phyloP scores from a whole-genome alignment of 2,797 vertebrate genomes.

The Meriones psammophilus region DNA sequence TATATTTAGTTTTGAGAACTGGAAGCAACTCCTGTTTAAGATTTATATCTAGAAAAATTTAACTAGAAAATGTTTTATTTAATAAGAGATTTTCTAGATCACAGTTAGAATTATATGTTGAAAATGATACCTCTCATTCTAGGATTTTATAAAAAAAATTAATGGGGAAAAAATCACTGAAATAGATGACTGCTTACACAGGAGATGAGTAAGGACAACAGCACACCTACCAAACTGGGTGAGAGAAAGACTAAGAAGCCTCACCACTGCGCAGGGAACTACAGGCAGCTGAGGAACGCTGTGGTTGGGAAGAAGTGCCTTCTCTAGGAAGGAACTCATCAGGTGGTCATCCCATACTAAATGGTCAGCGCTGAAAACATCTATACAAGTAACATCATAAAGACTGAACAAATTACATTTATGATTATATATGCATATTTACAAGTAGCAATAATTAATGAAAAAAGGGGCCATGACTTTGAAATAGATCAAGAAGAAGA shows the following conservation, averaged over 20 bases:
- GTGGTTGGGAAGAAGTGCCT: not conserved
- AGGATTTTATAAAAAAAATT: not conserved
- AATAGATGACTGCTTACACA: not conserved
- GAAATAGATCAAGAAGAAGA: not conserved
- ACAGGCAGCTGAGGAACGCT: not conserved
- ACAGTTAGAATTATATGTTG: not conserved
- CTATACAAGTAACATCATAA: not conserved
- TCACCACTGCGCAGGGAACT: not conserved
- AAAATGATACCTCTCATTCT: not conserved
- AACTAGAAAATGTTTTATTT: not conserved
- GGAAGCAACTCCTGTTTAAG: conserved; percentile 35
- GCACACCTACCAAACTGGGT: not conserved
- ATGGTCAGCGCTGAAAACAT: too few relatives aligned
- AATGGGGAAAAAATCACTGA: not conserved
- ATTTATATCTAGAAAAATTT: conserved; percentile 8
- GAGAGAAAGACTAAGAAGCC: not conserved
- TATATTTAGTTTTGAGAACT: conserved; percentile 50
- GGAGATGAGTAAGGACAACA: not conserved
- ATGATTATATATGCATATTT: not conserved
- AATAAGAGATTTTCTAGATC: not conserved
- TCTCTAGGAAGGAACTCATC: not conserved
- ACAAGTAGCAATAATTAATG: not conserved
- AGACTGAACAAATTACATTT: not conserved
- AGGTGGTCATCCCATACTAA: not conserved
- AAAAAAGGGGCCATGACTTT: not conserved